Conservation (phyloP, 2,113 vertebrate species). For the Malurus melanocephalus region DNA sequence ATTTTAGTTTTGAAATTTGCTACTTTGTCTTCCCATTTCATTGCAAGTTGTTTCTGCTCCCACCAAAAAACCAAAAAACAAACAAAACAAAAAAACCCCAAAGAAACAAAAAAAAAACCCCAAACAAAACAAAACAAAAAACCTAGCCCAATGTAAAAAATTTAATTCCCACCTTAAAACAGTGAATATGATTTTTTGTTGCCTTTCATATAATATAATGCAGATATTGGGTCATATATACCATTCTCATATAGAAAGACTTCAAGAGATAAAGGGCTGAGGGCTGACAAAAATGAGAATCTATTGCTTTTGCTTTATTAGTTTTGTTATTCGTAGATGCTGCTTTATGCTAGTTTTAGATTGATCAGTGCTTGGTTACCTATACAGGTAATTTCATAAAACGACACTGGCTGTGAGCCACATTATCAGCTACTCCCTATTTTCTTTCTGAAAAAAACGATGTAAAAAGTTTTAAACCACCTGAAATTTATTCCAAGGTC, state of each 20-base stretch:
- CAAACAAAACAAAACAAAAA: background rate
- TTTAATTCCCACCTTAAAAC: background rate
- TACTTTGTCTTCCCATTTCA: background rate
- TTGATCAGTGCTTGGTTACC: constrained; percentile 26
- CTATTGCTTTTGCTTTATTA: background rate
- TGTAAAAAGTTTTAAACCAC: constrained; percentile 15
- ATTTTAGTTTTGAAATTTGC: background rate
- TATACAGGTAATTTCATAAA: constrained; percentile 45
- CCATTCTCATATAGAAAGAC: background rate
- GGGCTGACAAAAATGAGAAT: background rate
- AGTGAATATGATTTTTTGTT: background rate
- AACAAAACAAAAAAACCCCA: no score
- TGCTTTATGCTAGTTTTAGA: constrained; percentile 11
- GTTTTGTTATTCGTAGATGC: constrained; percentile 11
- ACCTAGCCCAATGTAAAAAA: background rate
- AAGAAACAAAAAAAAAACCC: background rate
- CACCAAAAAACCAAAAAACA: background rate
- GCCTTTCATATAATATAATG: background rate
- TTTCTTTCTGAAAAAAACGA: constrained; percentile 37
- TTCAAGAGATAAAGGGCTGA: background rate
- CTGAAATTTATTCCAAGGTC: constrained; percentile 40
- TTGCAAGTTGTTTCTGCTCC: background rate
- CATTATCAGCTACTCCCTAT: constrained; percentile 17
- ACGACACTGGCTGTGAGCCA: constrained; percentile 27
- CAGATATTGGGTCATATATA: background rate